A percentile compares a stretch with the other conserved stretches of the same genome.
Conservation (phyloP, 2,113 vertebrate genomes). For the Prochilodus magdalenae region DNA sequence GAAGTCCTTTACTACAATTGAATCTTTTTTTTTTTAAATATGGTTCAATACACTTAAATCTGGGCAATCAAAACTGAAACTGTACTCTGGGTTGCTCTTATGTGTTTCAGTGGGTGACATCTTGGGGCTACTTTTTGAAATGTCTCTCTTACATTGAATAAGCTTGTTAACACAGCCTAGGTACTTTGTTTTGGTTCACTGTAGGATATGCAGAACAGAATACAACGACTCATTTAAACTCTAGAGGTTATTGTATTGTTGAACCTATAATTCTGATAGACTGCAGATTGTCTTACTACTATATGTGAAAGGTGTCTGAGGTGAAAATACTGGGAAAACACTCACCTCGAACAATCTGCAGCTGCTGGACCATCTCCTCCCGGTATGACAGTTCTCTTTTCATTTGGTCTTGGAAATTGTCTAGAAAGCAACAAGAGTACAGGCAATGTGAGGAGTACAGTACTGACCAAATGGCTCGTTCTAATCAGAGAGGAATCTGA, state of each 20-base stretch:
- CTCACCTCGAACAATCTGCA: constrained; percentile 97
- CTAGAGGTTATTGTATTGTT: background rate
- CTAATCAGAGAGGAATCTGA: background rate
- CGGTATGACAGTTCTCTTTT: constrained; percentile 96
- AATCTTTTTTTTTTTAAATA: too few species aligned
- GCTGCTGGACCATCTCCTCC: constrained; percentile 98
- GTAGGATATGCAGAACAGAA: background rate
- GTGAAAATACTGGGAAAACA: constrained; percentile 15
- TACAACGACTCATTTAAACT: background rate
- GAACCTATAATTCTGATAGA: background rate
- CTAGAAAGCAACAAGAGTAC: constrained; percentile 70
- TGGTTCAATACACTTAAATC: too few species aligned
- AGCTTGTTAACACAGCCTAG: background rate
- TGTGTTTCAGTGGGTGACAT: background rate
- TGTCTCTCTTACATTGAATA: background rate
- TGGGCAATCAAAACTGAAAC: too few species aligned
- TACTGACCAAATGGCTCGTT: background rate
- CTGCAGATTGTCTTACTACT: background rate
- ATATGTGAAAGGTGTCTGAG: background rate
- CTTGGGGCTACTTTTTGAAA: background rate
- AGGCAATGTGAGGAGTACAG: constrained; percentile 11
- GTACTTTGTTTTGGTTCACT: background rate
- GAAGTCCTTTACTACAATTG: too few species aligned
- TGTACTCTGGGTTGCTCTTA: too few species aligned
- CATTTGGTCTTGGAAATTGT: constrained; percentile 99